These are phyloP conservation scores for Fabriciana adippe DNA, from an alignment of 2,888 invertebrate genomes.

Conservation along the genomic window DNA sequence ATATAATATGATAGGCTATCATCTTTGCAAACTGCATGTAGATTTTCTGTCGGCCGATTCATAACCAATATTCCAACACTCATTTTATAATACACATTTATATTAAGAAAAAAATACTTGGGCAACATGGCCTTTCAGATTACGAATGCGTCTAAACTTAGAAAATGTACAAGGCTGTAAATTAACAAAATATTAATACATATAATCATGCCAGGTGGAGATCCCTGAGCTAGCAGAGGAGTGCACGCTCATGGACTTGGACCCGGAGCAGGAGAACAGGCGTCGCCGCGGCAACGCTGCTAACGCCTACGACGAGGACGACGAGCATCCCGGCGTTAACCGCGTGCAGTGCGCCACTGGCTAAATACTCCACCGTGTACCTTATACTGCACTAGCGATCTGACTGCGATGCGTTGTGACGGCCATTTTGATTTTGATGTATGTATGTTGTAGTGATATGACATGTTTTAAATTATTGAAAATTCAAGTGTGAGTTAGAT, in stretches of 20 bases:
- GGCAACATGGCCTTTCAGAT: too few relatives aligned
- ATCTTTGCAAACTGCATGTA: too few relatives aligned
- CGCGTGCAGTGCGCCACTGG: conserved; percentile 91
- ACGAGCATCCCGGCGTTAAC: conserved; percentile 85
- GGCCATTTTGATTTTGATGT: too few relatives aligned
- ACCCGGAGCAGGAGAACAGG: conserved; percentile 88
- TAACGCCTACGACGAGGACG: conserved; percentile 89
- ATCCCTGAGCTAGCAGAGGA: conserved; percentile 91
- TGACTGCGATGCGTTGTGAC: background rate
- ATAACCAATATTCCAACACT: too few relatives aligned
- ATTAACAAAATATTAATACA: background rate
- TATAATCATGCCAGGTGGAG: conserved; percentile 56
- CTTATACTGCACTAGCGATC: background rate
- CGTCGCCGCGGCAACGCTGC: conserved; percentile 84
- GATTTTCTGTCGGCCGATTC: too few relatives aligned
- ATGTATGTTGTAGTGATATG: too few relatives aligned
- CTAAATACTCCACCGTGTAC: conserved; percentile 49
- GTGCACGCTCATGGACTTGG: conserved; percentile 87
- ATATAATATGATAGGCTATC: too few relatives aligned
- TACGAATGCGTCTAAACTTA: background rate
- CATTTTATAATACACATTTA: too few relatives aligned
- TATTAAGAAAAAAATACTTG: too few relatives aligned
- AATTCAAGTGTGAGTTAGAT: too few relatives aligned
- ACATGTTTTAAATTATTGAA: too few relatives aligned
- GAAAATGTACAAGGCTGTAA: background rate